Base-by-base conservation (phyloP, 2,888 invertebrate species). In the Branchipolynoe longqiensis region DNA sequence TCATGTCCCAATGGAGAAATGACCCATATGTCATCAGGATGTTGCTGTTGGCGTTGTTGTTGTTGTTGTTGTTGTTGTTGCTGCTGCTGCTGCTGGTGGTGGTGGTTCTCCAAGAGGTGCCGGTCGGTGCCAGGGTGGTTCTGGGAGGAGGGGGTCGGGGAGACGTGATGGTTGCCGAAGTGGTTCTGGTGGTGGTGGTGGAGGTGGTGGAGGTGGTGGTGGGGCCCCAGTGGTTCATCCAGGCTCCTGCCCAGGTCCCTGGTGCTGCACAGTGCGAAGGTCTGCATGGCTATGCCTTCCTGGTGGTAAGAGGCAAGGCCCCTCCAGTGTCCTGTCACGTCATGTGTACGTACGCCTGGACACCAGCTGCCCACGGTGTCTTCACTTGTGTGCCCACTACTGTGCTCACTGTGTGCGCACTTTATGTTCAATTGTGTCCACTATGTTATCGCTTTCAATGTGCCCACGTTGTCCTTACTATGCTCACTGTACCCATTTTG, bases 1-100 rank as follows among this genome's bases (percentile, higher is more conserved):
- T 82, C 82, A 25, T 54, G 33, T 1, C 8, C 25, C 48, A 33
- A 36, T 12, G 54, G 82, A 8, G 31, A n/a, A 38, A 82, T 56
- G 31, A 82, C 82, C 82, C 82, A 82, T 25, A 82, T 82, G 58
- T 82, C 82, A 36, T 82, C 82, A n/a, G n/a, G n/a, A n/a, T n/a
- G n/a, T n/a, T n/a, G n/a, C n/a, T n/a, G n/a, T n/a, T n/a, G n/a
- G n/a, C n/a, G n/a, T n/a, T n/a, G n/a, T n/a, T n/a, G n/a, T n/a
- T n/a, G n/a, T n/a, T n/a, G n/a, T n/a, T n/a, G n/a, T n/a, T n/a
- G n/a, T n/a, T n/a, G n/a, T n/a, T n/a, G n/a, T n/a, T n/a, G n/a
- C n/a, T n/a, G n/a, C n/a, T n/a, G n/a, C n/a, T n/a, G n/a, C n/a
- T n/a, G n/a, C 4, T 81, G 74, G 28, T 4, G 38, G 36, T 18